Percentiles rank a stretch among this genome's conserved stretches.
Conservation (phyloP, 2,888 invertebrate species). For the Parochlus steinenii region DNA sequence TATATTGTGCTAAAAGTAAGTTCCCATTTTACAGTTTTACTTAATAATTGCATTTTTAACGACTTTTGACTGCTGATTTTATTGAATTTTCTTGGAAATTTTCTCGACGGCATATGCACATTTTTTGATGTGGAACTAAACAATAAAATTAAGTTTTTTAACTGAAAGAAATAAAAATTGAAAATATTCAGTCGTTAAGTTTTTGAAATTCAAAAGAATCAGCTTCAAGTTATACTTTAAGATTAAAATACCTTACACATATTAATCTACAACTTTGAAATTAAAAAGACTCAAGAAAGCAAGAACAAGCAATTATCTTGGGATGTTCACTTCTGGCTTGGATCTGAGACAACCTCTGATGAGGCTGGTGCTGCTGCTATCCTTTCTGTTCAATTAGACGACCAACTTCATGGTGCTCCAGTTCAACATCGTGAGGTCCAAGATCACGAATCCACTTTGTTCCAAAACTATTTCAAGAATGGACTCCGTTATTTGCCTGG, state of each 20-base stretch:
- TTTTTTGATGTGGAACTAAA: too few species aligned
- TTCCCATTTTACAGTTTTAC: slow-evolving; percentile 15
- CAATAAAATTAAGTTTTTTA: too few species aligned
- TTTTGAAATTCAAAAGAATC: neutral
- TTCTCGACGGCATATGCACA: neutral
- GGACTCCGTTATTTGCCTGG: slow-evolving; percentile 63
- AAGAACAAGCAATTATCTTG: slow-evolving; percentile 48
- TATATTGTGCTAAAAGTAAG: slow-evolving; percentile 68
- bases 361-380: slow-evolving; percentile 63
- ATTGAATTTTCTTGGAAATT: neutral
- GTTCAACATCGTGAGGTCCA: slow-evolving; percentile 76
- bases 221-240: too few species aligned
- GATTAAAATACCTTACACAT: too few species aligned
- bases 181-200: too few species aligned
- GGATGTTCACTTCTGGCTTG: slow-evolving; percentile 84
- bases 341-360: slow-evolving; percentile 58
- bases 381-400: slow-evolving; percentile 67
- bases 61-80: neutral
- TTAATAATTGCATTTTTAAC: slow-evolving; percentile 1
- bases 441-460: slow-evolving; percentile 65
- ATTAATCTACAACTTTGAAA: neutral
- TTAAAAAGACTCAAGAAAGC: slow-evolving; percentile 44
- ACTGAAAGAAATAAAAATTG: too few species aligned
- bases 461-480: slow-evolving; percentile 57
- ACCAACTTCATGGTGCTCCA: slow-evolving; percentile 64